Conservation (phyloP, 2,888 invertebrate genomes). For the Spilosoma lubricipeda region DNA sequence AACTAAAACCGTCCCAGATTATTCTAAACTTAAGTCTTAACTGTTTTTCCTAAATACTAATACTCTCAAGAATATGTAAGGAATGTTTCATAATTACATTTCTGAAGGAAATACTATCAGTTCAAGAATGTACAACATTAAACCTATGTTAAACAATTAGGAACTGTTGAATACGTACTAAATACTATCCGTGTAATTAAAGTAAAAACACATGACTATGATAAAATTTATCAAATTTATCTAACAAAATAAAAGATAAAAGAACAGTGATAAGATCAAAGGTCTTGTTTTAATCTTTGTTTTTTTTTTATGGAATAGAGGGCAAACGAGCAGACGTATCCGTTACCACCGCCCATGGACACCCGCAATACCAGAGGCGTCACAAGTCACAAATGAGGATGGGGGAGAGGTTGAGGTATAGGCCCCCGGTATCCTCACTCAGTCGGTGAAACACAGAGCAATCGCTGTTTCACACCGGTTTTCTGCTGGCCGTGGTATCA, state of each 20-base stretch:
- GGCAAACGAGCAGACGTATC: too few species aligned
- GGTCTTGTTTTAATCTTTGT: neutral
- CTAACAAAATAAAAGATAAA: neutral
- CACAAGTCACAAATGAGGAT: too few species aligned
- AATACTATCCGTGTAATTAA: neutral
- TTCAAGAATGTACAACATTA: neutral
- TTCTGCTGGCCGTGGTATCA: too few species aligned
- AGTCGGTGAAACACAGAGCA: too few species aligned
- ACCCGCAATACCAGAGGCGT: too few species aligned
- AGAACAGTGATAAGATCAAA: neutral
- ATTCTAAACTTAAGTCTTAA: neutral
- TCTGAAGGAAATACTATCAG: constrained; percentile 6
- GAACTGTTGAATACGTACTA: neutral
- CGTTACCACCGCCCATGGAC: too few species aligned
- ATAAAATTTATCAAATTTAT: neutral
- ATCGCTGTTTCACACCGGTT: too few species aligned
- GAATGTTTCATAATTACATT: constrained; percentile 9
- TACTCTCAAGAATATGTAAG: constrained; percentile 5
- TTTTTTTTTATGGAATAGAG: too few species aligned
- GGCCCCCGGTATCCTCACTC: too few species aligned
- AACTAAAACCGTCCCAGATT: neutral
- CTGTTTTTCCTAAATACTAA: neutral
- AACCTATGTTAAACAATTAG: neutral
- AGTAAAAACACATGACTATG: neutral
- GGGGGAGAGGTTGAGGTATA: too few species aligned